A percentile compares a stretch with the other conserved stretches of the same genome.
Conservation (phyloP, 2,113 vertebrate genomes). For the Ailurus styani region DNA sequence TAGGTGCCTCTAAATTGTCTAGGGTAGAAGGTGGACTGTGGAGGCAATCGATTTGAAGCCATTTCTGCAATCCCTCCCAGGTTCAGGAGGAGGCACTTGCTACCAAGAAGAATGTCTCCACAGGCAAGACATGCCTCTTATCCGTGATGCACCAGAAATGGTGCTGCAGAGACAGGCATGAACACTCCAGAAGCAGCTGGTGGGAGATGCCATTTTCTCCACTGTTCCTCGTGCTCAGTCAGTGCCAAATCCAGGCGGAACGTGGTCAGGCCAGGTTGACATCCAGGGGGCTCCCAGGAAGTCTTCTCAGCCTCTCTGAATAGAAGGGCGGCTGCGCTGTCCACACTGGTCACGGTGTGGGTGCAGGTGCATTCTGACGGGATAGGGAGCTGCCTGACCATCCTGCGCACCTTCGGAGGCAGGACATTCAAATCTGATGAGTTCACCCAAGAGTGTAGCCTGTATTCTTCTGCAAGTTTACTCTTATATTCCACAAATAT, state of each 20-base stretch:
- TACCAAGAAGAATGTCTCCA: background rate
- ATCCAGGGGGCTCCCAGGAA: background rate
- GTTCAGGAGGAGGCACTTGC: background rate
- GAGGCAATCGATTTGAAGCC: background rate
- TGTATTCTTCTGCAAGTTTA: background rate
- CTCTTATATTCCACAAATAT: background rate
- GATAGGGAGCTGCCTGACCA: no score
- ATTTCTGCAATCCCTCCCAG: background rate
- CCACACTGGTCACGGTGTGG: accelerated
- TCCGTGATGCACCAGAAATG: background rate
- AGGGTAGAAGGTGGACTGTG: background rate
- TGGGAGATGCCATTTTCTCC: background rate
- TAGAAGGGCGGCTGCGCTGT: accelerated
- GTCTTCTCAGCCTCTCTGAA: background rate
- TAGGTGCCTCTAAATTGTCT: background rate
- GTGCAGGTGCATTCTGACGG: background rate
- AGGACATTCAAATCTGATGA: background rate
- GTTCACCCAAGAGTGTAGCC: background rate
- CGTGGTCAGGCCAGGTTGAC: background rate
- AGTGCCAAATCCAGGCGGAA: background rate
- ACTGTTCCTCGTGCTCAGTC: no score
- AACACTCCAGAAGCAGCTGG: background rate
- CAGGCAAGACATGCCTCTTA: background rate
- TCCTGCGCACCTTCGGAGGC: accelerated
- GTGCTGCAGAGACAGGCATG: accelerated